Evolutionary conservation across 2,888 invertebrate species (phyloP).

Genomic region (Drosophila picticornis): DNA sequence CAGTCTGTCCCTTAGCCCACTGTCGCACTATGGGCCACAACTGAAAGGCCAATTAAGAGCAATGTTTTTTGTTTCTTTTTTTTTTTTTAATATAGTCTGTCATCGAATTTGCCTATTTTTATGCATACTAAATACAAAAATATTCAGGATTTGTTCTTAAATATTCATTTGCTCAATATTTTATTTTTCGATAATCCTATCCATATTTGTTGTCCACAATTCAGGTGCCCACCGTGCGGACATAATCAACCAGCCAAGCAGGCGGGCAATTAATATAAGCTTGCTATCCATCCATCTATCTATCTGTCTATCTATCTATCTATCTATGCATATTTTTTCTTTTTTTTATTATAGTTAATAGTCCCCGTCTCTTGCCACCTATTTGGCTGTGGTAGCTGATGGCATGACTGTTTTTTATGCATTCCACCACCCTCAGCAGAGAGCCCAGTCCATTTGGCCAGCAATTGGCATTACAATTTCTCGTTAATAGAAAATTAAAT

Average conservation of each 20-base stretch:
- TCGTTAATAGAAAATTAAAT: conserved; percentile 76
- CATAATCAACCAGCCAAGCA: conserved; percentile 31
- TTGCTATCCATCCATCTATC: conserved; percentile 55
- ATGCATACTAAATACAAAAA: not conserved
- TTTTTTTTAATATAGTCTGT: not conserved
- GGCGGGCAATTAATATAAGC: conserved; percentile 77
- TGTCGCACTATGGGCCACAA: conserved; percentile 35
- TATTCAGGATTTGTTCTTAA: not conserved
- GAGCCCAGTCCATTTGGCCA: conserved; percentile 2
- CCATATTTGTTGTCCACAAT: not conserved
- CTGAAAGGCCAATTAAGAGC: not conserved
- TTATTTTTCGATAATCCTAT: not conserved
- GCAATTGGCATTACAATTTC: conserved; percentile 68
- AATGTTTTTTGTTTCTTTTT: not conserved
- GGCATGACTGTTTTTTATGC: conserved; percentile 62
- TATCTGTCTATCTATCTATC: conserved; percentile 60
- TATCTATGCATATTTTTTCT: conserved; percentile 28
- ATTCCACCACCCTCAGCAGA: conserved; percentile 19
- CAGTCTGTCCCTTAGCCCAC: conserved; percentile 28
- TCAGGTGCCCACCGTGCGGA: conserved; percentile 25
- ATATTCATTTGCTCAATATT: not conserved
- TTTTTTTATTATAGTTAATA: conserved; percentile 31
- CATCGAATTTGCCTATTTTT: not conserved
- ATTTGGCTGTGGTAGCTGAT: conserved; percentile 7
- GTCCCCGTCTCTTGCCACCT: conserved; percentile 11